Evolutionary conservation across 2,113 vertebrate genomes (phyloP), one percentile per base, ranked within the genome.

Genomic region (Syngnathus typhle): DNA sequence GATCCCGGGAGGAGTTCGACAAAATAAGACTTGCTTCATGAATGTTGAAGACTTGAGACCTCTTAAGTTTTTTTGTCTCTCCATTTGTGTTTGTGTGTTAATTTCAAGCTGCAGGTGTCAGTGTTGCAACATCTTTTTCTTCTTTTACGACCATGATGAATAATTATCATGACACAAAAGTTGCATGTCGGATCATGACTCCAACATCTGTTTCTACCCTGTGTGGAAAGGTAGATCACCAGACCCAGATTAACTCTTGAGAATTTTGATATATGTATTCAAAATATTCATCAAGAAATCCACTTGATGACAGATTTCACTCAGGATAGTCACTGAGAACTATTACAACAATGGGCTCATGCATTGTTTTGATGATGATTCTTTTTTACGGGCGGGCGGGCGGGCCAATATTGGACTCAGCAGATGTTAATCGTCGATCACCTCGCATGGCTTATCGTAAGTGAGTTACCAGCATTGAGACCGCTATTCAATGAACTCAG

Each of bases 371-470:
- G 43, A 15, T 49, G 0, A 49, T 2, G 8, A 18, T n/a, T 49
- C 8, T 49, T 49, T n/a, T 52, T 9, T 9, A 13, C 8, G 49
- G n/a, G n/a, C n/a, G n/a, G n/a, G n/a, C n/a, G n/a, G n/a, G n/a
- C n/a, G n/a, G 8, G 19, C 15, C 16, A 16, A 6, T 46, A 46
- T 46, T 46, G 11, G 12, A 52, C 32, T 4, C 56, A 32, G 44
- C 16, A 23, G 62, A 65, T 56, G 56, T 51, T 8, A 41, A 55
- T 23, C 0, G 56, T 55, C 39, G 23, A 16, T 46, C 23, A 66
- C 49, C 63, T 65, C 44, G 69, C 73, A 69, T 74, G 71, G 66
- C 70, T 73, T 18, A 21, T 16, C 59, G 71, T 82, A 80, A 84
- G 56, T 76, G 68, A 64, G 36, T 76, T 74, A 72, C 55, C 37